phyloP scores from a whole-genome alignment of 2,113 vertebrate genomes.

The Brachyhypopomus gauderio region DNA sequence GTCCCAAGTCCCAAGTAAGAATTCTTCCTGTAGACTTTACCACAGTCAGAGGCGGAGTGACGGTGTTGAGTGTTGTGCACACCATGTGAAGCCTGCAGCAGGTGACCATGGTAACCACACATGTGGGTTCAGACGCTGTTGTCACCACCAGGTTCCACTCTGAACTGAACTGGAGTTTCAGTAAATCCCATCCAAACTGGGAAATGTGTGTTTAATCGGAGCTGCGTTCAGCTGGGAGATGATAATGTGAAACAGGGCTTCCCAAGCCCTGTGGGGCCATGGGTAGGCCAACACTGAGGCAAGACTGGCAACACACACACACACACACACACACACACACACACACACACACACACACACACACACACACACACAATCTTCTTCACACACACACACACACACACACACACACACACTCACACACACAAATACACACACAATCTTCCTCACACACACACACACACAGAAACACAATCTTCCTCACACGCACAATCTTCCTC shows the following conservation, averaged over 20 bases:
- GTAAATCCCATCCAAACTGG: constrained; percentile 39
- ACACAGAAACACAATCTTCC: neutral
- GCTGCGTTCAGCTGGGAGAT: constrained; percentile 58
- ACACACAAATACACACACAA: neutral
- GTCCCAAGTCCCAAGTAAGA: too few species aligned
- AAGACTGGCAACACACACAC: neutral
- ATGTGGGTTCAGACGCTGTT: neutral
- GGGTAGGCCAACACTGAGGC: constrained; percentile 46
- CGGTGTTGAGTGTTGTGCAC: too few species aligned
- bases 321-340: constrained; percentile 38
- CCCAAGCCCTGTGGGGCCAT: constrained; percentile 54
- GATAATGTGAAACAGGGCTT: constrained; percentile 56
- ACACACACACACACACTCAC: neutral
- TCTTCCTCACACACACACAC: neutral
- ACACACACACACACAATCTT: neutral
- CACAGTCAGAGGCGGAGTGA: too few species aligned
- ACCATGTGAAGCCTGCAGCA: too few species aligned
- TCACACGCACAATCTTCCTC: neutral
- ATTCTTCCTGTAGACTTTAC: too few species aligned
- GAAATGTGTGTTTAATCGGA: constrained; percentile 65
- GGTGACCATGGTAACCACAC: too few species aligned
- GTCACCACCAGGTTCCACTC: neutral
- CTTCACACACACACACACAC: neutral
- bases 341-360: neutral
- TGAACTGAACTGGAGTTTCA: constrained; percentile 27